Evolutionary conservation across 2,797 vertebrate species (phyloP), one percentile per base, ranked within the genome.

Genomic region (Rhinichthys osculus): DNA sequence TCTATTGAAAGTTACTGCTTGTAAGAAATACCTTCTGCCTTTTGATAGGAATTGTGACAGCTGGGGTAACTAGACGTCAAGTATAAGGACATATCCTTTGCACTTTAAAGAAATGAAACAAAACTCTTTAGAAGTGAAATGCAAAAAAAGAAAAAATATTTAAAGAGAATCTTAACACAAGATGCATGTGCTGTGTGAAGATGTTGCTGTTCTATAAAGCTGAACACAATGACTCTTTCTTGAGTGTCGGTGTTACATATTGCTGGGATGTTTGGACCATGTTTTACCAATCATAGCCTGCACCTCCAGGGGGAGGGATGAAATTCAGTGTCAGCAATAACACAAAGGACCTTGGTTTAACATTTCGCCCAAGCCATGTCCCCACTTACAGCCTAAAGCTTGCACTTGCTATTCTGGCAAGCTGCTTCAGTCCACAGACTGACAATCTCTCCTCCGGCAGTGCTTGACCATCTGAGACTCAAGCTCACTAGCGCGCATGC

Each of bases 331-430:
- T 94, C 92, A 94, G 92, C 91, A 92, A 86, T 91, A 93, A 92
- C 91, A 94, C 90, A 91, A 90, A 94, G 89, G 93, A 94, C 93
- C 92, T 94, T 93, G 90, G 89, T 92, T 93, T 91, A 92, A 93
- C 92, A 91, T 93, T 91, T 92, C 78, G 90, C 88, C 90, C 88
- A 67, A 88, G 84, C 86, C 64, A 82, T 87, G 89, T 90, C 62
- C 86, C 86, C 86, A 54, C 87, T 90, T 88, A 82, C 89, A 82
- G 89, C 90, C 91, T 90, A 80, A 89, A 92, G 92, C 90, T 84
- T 88, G 87, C 90, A 88, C 85, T 83, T 76, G 84, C 82, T 85
- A 89, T 87, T 80, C 85, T 90, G 92, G 90, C 92, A 92, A 81
- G 89, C 91, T 87, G 87, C 88, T 92, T 69, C 66, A 71, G 79